Evolutionary conservation across 2,113 vertebrate genomes (phyloP).

Genomic region (Beaufortia kweichowensis): DNA sequence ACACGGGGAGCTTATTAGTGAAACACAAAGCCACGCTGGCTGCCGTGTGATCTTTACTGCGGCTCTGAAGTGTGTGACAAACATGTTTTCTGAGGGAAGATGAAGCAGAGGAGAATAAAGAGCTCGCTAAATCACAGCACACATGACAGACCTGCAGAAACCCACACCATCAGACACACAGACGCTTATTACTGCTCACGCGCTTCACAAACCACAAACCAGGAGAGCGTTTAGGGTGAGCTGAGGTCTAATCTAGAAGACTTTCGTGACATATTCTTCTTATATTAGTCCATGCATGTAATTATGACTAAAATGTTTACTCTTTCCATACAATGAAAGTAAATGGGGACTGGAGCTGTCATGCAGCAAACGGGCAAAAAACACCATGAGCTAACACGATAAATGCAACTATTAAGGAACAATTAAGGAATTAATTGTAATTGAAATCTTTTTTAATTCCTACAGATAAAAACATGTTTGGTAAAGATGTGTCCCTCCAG

Average conservation of each 20-base stretch:
- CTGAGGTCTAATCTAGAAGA: neutral
- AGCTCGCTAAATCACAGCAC: neutral
- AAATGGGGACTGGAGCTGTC: too few species aligned
- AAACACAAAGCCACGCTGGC: slow-evolving; percentile 12
- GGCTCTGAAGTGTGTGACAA: slow-evolving; percentile 33
- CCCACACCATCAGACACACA: neutral
- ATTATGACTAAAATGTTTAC: neutral
- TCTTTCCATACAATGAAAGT: too few species aligned
- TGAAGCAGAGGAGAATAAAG: slow-evolving; percentile 8
- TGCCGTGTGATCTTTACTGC: slow-evolving; percentile 22
- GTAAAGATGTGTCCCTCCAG: too few species aligned
- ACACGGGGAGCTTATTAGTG: slow-evolving; percentile 1
- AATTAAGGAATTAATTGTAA: too few species aligned
- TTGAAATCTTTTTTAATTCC: too few species aligned
- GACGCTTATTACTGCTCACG: neutral
- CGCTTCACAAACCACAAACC: neutral
- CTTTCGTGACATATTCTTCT: too few species aligned
- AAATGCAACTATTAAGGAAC: too few species aligned
- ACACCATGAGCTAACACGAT: too few species aligned
- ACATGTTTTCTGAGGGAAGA: neutral
- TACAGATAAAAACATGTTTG: too few species aligned
- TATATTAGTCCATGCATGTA: too few species aligned
- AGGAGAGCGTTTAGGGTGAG: neutral
- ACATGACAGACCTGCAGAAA: neutral
- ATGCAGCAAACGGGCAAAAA: too few species aligned